Evolutionary conservation across 2,888 invertebrate species (phyloP), one percentile per base, ranked within the genome.

Genomic region (Melanargia galathea): DNA sequence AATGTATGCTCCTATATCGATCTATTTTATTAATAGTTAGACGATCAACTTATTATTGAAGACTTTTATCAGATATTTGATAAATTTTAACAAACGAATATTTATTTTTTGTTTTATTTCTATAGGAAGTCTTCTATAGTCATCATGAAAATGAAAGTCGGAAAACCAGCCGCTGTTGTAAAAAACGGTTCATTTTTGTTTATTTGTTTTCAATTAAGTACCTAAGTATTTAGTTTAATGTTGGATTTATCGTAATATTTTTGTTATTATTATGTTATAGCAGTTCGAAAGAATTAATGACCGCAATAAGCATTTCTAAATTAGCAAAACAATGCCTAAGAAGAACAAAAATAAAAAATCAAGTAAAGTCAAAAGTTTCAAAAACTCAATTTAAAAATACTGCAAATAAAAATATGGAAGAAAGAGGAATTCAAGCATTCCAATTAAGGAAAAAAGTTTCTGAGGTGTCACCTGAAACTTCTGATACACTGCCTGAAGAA

Each of bases 111-210:
- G 38, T 63, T 67, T 52, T 59, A 30, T 54, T 26, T 59, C 54
- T 63, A n/a, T 63, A 63, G 63, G 63, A 54, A 18, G 20, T 52
- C 33, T 52, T 33, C 52, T 33, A 52, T 20, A 48, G 46, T 35
- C 18, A 38, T 26, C 35, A 30, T 13, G 48, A 60, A 35, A 33
- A 40, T 20, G 26, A 30, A 7, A 35, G 43, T 20, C 16, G 43
- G 48, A 18, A 63, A 57, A 40, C 38, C 6, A 38, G 38, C 33
- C 30, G 43, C 54, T 56, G 55, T 33, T 56, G 40, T 55, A 49
- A 45, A 54, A 49, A 52, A 69, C 38, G 68, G 66, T 68, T 62
- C 57, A 40, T 55, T 58, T 64, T 62, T 64, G 56, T 40, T 62
- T 55, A 46, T 62, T 58, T 62, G 43, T 58, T 56, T 46, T 59